Conservation (phyloP, 1,140 invertebrate species). For the Mesaphorura yosii region DNA sequence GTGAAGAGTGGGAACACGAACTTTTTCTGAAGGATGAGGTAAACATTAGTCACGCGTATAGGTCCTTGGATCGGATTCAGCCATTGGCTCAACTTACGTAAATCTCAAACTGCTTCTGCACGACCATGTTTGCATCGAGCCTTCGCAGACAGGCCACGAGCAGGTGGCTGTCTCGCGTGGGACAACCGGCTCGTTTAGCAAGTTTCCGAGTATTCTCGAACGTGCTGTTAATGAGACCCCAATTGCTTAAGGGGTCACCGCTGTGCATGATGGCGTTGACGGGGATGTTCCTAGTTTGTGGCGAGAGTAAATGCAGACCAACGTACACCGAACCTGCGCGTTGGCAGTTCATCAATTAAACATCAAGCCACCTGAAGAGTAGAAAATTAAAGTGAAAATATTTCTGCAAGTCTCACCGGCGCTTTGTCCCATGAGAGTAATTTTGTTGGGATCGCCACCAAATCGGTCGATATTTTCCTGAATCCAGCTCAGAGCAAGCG, state of each 20-base stretch:
- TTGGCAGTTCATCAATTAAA: too few relatives aligned
- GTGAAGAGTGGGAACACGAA: conserved; percentile 1
- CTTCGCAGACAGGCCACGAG: neutral
- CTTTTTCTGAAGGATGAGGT: neutral
- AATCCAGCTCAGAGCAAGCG: conserved; percentile 6
- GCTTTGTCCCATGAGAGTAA: neutral
- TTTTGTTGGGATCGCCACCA: neutral
- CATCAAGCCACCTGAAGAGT: too few relatives aligned
- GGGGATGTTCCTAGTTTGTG: neutral
- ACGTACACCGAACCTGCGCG: neutral
- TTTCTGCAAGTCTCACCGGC: too few relatives aligned
- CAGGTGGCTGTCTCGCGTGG: neutral
- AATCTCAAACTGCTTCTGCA: neutral
- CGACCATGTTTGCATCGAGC: neutral
- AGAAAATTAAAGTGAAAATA: too few relatives aligned
- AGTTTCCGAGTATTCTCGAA: neutral
- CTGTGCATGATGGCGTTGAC: neutral
- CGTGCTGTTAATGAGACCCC: neutral
- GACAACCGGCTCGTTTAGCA: conserved; percentile 6
- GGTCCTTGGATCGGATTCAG: neutral
- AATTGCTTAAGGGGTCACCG: conserved; percentile 7
- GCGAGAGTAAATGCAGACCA: neutral
- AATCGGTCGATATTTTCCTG: conserved; percentile 5
- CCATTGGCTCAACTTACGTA: neutral
- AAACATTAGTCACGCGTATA: neutral